A percentile compares a stretch with the other conserved stretches of the same genome.
Evolutionary conservation across 2,113 vertebrate species (phyloP).

Genomic region (Chaenocephalus aceratus): DNA sequence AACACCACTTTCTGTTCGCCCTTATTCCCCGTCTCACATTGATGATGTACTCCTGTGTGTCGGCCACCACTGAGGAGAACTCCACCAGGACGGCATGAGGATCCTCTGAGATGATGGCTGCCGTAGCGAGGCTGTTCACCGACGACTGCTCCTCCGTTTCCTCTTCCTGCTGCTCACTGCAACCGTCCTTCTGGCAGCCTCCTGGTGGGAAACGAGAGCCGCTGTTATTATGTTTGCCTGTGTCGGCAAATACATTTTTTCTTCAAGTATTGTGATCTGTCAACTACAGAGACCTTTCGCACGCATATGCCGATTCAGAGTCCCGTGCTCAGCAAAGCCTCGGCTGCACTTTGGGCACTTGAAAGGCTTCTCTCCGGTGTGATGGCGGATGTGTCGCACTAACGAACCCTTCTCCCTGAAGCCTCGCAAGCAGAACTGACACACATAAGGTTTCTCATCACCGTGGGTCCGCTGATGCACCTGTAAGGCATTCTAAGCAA

Average conservation of each 20-base stretch:
- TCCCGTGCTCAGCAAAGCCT: conserved; percentile 96
- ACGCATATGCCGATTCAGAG: conserved; percentile 93
- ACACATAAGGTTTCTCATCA: conserved; percentile 92
- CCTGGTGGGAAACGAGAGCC: conserved; percentile 77
- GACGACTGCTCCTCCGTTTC: conserved; percentile 83
- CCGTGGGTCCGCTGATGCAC: conserved; percentile 95
- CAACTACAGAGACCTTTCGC: conserved; percentile 90
- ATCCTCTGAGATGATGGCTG: conserved; percentile 89
- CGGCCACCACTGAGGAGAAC: conserved; percentile 96
- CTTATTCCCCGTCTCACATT: conserved; percentile 83
- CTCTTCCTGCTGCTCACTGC: conserved; percentile 57
- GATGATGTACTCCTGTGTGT: conserved; percentile 99
- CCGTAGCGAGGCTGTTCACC: conserved; percentile 78
- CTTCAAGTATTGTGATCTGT: background rate
- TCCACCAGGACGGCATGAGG: conserved; percentile 95
- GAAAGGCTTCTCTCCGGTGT: conserved; percentile 97
- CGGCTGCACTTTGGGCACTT: conserved; percentile 93
- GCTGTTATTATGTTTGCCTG: background rate
- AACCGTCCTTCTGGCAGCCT: conserved; percentile 89
- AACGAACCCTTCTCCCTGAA: conserved; percentile 97
- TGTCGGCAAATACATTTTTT: background rate
- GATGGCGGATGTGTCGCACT: conserved; percentile 95
- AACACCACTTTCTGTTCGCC: background rate
- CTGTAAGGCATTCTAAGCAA: conserved; percentile 92
- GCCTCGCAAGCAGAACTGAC: conserved; percentile 91